These are phyloP conservation scores for Allygus modestus DNA, from an alignment of 2,888 invertebrate genomes.

Conservation along the genomic window DNA sequence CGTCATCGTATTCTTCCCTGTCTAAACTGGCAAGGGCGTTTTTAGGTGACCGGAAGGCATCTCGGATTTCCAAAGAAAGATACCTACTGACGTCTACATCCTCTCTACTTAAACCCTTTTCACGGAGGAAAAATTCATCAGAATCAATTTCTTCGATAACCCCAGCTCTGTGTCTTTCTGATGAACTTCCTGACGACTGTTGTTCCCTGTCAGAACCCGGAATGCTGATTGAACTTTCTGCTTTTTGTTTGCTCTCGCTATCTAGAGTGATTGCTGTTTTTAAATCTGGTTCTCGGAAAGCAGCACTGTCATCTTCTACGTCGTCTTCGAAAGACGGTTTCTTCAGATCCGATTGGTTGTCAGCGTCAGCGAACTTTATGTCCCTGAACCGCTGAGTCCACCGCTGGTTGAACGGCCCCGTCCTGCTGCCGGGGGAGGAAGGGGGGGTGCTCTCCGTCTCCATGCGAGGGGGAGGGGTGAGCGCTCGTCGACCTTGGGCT, in stretches of 20 bases:
- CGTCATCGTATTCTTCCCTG: conserved; percentile 73
- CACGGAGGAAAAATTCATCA: conserved; percentile 91
- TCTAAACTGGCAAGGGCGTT: conserved; percentile 83
- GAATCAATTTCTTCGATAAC: conserved; percentile 92
- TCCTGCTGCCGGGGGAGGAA: conserved; percentile 71
- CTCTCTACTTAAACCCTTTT: conserved; percentile 89
- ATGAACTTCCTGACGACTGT: conserved; percentile 68
- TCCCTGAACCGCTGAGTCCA: conserved; percentile 75
- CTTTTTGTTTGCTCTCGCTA: conserved; percentile 61
- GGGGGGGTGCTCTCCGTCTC: conserved; percentile 73
- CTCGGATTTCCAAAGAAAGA: conserved; percentile 87
- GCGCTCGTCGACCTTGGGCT: conserved; percentile 76
- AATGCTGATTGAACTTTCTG: conserved; percentile 66
- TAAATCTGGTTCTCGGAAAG: conserved; percentile 61
- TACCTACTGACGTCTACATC: conserved; percentile 88
- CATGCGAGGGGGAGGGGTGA: conserved; percentile 76
- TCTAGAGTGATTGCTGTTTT: conserved; percentile 50
- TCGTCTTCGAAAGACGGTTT: conserved; percentile 63
- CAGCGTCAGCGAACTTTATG: conserved; percentile 72
- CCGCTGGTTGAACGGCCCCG: conserved; percentile 75
- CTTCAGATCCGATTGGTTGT: conserved; percentile 65
- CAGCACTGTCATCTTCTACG: conserved; percentile 62
- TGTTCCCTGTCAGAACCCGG: conserved; percentile 67
- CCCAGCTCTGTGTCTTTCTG: conserved; percentile 73
- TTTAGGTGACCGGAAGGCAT: conserved; percentile 82